A percentile compares a stretch with the other conserved stretches of the same genome.
Conservation (phyloP, 2,113 vertebrate species). For the Xiphophorus maculatus region DNA sequence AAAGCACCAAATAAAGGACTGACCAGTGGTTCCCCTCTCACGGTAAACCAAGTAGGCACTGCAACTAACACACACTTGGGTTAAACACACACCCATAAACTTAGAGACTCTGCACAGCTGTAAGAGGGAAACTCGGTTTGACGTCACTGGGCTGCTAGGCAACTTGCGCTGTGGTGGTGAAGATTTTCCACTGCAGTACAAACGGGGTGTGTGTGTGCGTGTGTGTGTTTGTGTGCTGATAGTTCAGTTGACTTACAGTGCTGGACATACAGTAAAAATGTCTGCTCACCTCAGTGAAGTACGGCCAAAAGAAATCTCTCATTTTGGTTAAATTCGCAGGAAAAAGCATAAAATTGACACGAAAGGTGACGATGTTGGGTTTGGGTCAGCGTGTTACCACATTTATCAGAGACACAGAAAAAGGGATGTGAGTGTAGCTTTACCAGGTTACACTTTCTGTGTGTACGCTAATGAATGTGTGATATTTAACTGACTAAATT, state of each 20-base stretch:
- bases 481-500: background rate
- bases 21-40: constrained; percentile 72
- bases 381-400: background rate
- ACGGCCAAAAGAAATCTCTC: background rate
- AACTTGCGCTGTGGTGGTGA: constrained; percentile 79
- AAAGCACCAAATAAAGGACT: constrained; percentile 56
- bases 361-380: background rate
- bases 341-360: background rate
- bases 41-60: constrained; percentile 14
- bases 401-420: constrained; percentile 7
- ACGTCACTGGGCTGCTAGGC: constrained; percentile 82
- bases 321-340: background rate
- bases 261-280: constrained; percentile 22
- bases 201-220: constrained; percentile 33
- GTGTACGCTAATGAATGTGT: background rate
- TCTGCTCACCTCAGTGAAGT: background rate
- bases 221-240: constrained; percentile 14
- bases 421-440: constrained; percentile 20
- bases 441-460: background rate
- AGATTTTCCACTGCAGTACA: constrained; percentile 84
- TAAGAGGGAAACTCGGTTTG: constrained; percentile 82
- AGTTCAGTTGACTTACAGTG: constrained; percentile 40
- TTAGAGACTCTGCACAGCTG: constrained; percentile 74
- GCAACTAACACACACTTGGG: constrained; percentile 19
- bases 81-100: constrained; percentile 42